phyloP scores from a whole-genome alignment of 2,888 invertebrate species.

The Lepidochitona cinerea region DNA sequence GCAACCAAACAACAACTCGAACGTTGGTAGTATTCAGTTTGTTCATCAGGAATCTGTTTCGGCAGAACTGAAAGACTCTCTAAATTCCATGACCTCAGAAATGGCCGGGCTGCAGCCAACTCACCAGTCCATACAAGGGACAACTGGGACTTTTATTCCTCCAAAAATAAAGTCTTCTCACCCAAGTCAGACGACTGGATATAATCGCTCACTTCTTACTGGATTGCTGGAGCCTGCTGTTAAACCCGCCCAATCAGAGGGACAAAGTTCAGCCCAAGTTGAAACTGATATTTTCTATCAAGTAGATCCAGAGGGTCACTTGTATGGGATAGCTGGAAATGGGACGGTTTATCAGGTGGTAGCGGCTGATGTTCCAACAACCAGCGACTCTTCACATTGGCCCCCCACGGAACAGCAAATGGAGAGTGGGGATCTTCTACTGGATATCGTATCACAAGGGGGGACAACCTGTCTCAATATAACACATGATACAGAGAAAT shows the following conservation, averaged over 20 bases:
- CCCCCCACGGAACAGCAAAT: background rate
- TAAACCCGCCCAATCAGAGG: background rate
- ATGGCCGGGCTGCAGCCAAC: background rate
- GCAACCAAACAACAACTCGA: background rate
- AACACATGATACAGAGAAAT: background rate
- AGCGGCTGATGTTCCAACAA: background rate
- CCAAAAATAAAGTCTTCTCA: background rate
- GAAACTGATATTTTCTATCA: too few relatives aligned
- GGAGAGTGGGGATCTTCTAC: background rate
- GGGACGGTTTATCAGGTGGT: background rate
- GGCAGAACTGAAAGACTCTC: background rate
- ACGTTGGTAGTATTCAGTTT: too few relatives aligned
- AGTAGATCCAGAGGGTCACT: too few relatives aligned
- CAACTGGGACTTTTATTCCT: background rate
- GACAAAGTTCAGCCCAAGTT: background rate
- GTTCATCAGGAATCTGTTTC: background rate
- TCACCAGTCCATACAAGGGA: background rate
- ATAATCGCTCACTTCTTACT: background rate
- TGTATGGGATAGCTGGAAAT: background rate
- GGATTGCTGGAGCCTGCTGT: background rate
- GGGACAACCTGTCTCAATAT: background rate
- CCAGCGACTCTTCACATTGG: background rate
- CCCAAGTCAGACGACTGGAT: background rate
- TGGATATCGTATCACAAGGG: background rate
- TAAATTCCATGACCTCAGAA: background rate